Evolutionary conservation across 2,888 invertebrate species (phyloP).

Genomic region (Orthonychiurus folsomi): DNA sequence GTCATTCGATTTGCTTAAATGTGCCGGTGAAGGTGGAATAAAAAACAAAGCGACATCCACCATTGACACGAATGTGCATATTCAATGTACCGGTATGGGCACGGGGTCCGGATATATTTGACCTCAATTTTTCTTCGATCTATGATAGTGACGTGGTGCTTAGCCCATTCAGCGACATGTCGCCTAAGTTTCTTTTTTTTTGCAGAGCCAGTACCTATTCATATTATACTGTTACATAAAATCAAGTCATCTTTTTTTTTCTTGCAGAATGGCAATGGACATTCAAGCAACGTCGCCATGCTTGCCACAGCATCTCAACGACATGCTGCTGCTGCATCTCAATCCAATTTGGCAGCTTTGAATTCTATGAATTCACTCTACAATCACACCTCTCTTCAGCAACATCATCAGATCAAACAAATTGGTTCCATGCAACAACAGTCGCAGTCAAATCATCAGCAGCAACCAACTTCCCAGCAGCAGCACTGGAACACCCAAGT

Average conservation of each 20-base stretch:
- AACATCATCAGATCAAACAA: constrained; percentile 32
- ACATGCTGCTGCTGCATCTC: constrained; percentile 23
- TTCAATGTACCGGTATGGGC: too few relatives aligned
- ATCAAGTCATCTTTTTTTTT: too few relatives aligned
- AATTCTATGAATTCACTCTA: constrained; percentile 20
- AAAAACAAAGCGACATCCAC: too few relatives aligned
- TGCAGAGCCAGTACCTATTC: too few relatives aligned
- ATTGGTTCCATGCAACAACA: constrained; percentile 32
- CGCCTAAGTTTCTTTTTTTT: too few relatives aligned
- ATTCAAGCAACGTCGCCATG: constrained; percentile 27
- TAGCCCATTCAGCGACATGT: too few relatives aligned
- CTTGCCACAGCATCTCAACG: constrained; percentile 22
- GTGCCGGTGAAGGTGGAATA: background rate
- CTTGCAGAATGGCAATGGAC: constrained; percentile 20
- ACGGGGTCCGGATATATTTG: too few relatives aligned
- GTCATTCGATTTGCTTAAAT: background rate
- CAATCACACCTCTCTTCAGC: constrained; percentile 12
- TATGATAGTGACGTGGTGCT: too few relatives aligned
- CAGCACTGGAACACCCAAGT: constrained; percentile 19
- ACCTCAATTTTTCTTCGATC: too few relatives aligned
- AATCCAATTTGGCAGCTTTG: constrained; percentile 20
- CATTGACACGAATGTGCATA: too few relatives aligned
- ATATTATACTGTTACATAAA: too few relatives aligned
- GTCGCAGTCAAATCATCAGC: too few relatives aligned
- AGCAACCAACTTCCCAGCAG: constrained; percentile 19